Evolutionary conservation across 2,797 vertebrate species (phyloP), one percentile per base, ranked within the genome.

Genomic region (Hemitrygon akajei): DNA sequence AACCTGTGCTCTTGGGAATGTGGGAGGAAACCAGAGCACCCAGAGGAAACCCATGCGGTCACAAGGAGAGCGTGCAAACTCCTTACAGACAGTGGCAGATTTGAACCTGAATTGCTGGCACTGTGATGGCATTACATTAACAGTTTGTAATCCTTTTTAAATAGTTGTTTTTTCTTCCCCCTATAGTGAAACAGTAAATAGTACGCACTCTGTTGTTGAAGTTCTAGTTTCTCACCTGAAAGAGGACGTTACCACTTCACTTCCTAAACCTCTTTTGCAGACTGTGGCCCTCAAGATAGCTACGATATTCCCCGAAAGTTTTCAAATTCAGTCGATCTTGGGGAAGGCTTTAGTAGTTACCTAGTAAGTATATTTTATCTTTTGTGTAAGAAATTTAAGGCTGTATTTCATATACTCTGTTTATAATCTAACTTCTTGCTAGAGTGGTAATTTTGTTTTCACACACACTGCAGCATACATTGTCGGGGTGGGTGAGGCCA

Each of bases 271-370:
- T 27, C 27, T 60, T 22, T 96, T 97, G 94, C 97, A 99, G 99
- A 99, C 97, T 97, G 97, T 95, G 97, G 97, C 97, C 99, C 98
- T 96, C 99, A 99, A 97, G 99, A 99, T 96, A 99, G 97, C 97
- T 99, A 99, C 94, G 98, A 99, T 97, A 97, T 99, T 96, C 99
- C 99, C 95, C 97, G 98, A 95, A 98, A 98, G 94, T 98, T 99
- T 97, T 97, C 97, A 95, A 98, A 97, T 95, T 98, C 98, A 0
- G 96, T 99, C 95, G 98, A 98, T 95, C 97, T 98, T 95, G 97
- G 97, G 81, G 97, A 99, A 97, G 98, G 97, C 95, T 98, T 99
- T 97, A 98, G 98, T 96, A 98, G 96, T 96, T 98, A 98, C 96
- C 98, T 99, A 95, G 98, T 99, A 97, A 99, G 99, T 99, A 93